These are phyloP conservation scores for Picus viridis DNA, from an alignment of 2,797 vertebrate genomes.

Conservation along the genomic window DNA sequence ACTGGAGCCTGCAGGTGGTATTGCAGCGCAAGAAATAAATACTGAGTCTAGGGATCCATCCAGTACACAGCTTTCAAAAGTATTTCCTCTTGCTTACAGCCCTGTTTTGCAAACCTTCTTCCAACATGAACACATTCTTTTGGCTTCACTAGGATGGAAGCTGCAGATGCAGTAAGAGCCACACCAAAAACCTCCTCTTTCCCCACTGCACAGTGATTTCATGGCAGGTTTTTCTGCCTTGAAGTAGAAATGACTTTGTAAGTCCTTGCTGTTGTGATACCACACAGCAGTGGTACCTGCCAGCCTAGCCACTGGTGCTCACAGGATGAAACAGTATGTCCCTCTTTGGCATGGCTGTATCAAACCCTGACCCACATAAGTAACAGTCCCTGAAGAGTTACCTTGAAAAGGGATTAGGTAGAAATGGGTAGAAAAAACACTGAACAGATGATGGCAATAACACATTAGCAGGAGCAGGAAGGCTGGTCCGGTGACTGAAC, in stretches of 20 bases:
- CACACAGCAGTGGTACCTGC: slow-evolving; percentile 20
- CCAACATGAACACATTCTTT: accelerated
- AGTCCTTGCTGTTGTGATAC: slow-evolving; percentile 24
- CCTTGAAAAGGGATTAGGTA: slow-evolving; percentile 65
- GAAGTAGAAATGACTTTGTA: slow-evolving; percentile 46
- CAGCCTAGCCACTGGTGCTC: background rate
- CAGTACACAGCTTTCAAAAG: background rate
- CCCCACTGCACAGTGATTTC: background rate
- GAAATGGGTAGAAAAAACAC: slow-evolving; percentile 33
- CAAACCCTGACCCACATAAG: slow-evolving; percentile 42
- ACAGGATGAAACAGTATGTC: background rate
- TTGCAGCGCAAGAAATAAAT: slow-evolving; percentile 50
- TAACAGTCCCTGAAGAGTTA: slow-evolving; percentile 29
- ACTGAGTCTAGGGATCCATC: background rate
- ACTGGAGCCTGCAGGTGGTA: slow-evolving; percentile 63
- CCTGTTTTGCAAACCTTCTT: background rate
- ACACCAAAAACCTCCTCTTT: background rate
- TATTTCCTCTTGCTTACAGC: background rate
- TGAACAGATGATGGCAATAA: slow-evolving; percentile 46
- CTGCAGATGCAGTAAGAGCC: background rate
- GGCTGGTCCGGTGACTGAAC: slow-evolving; percentile 58
- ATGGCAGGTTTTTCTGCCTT: background rate
- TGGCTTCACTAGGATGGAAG: accelerated
- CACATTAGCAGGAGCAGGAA: slow-evolving; percentile 10
- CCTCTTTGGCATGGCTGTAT: slow-evolving; percentile 31